These are phyloP conservation scores for Neostethus bicornis DNA, from an alignment of 2,797 vertebrate species.

Conservation along the genomic window DNA sequence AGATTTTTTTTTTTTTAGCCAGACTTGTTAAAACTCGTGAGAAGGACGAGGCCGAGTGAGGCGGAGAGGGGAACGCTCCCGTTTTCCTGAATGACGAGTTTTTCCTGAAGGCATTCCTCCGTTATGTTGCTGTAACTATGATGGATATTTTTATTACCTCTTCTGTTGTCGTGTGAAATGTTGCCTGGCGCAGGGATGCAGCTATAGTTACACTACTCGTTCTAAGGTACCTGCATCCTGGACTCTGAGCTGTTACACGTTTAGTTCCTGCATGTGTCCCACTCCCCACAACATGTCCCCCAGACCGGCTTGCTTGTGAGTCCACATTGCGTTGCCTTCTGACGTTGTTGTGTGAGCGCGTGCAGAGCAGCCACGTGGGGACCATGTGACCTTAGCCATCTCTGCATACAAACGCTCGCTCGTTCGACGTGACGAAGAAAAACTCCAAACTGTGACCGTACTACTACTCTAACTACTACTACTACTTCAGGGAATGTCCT, in stretches of 20 bases:
- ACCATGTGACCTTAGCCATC: constrained; percentile 76
- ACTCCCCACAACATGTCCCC: constrained; percentile 53
- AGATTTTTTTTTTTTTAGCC: constrained; percentile 60
- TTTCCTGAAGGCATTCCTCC: constrained; percentile 81
- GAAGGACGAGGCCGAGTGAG: constrained; percentile 76
- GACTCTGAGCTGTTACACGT: constrained; percentile 71
- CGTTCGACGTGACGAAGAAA: constrained; percentile 79
- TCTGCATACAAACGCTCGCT: constrained; percentile 77
- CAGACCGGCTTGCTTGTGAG: constrained; percentile 73
- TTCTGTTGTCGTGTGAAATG: constrained; percentile 71
- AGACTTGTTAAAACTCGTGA: constrained; percentile 77
- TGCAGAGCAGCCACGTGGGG: constrained; percentile 84
- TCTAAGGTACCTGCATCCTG: constrained; percentile 78
- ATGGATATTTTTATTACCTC: constrained; percentile 61
- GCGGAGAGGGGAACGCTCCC: too few relatives aligned
- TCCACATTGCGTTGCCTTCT: constrained; percentile 81
- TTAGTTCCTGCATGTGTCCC: constrained; percentile 64
- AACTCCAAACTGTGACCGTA: constrained; percentile 91
- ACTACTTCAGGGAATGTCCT: constrained; percentile 92
- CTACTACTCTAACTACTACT: constrained; percentile 76
- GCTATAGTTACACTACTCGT: constrained; percentile 74
- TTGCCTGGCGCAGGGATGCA: constrained; percentile 68
- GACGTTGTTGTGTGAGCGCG: constrained; percentile 76
- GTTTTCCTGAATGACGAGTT: constrained; percentile 77
- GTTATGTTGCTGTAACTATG: constrained; percentile 65